Base-by-base conservation (phyloP, 2,888 invertebrate species). In the Noctua pronuba region DNA sequence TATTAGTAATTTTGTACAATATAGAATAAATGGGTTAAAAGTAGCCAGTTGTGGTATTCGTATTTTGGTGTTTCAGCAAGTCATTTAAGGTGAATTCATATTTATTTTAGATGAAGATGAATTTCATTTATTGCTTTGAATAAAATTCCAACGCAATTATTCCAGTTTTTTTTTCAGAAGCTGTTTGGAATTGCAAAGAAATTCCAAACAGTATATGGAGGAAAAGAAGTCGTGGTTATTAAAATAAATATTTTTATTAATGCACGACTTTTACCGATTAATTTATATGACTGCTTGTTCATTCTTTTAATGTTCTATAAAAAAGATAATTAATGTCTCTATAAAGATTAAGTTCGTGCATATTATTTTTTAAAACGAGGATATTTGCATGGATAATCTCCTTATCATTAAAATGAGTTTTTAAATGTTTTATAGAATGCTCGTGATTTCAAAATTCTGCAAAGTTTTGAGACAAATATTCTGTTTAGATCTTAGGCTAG, bases 201-300 rank as follows among this genome's bases (percentile, higher is more conserved):
- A 8, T 24, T 31, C 10, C 7, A 24, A n/a, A 38, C 0, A 16
- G 49, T 21, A 11, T 68, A 18, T 65, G 8, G 5, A n/a, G 18
- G 3, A 82, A 41, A 28, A 55, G 68, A 79, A 79, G 65, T 62
- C 84, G 49, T 72, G 55, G 28, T 72, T 18, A 62, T 41, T 44
- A 60, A 49, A 83, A 83, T n/a, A 49, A n/a, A 49, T 58, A 71
- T 49, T 69, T 38, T 68, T 58, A 35, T 68, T n/a, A 16, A 44
- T 67, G 41, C 31, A 58, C 46, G 35, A 73, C 38, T 84, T 68
- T 81, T 65, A 65, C 49, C 58, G 24, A 68, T 79, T 66, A 41
- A 44, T 83, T 69, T 77, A 46, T 52, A 44, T 38, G 49, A 16
- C 24, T 46, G 16, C 24, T 31, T 75, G 44, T 44, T 66, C 10